phyloP scores from a whole-genome alignment of 2,113 vertebrate species.

The Phaethon lepturus region DNA sequence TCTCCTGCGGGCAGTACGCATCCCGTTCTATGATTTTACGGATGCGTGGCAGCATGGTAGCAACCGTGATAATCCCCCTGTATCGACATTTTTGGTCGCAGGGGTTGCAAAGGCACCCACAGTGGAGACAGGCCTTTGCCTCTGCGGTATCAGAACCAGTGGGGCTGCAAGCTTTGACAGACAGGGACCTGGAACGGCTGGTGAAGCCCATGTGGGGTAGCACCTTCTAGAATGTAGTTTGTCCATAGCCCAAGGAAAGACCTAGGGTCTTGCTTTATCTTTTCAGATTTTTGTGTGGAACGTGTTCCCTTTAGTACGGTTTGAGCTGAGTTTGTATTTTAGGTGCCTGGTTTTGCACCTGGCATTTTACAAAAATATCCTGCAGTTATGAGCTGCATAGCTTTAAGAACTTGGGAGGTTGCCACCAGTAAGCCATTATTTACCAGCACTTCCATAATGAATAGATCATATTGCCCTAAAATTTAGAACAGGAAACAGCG shows the following conservation, averaged over 20 bases:
- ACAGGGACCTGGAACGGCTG: neutral
- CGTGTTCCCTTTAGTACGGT: neutral
- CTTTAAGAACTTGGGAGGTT: neutral
- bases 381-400: neutral
- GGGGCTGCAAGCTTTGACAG: neutral
- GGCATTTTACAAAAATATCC: neutral
- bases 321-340: neutral
- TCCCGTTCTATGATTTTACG: neutral
- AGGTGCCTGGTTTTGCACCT: neutral
- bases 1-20: neutral
- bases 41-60: neutral
- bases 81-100: neutral
- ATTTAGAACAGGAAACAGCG: neutral
- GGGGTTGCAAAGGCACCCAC: neutral
- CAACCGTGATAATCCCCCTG: neutral
- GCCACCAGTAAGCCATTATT: neutral
- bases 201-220: neutral
- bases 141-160: neutral
- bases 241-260: neutral
- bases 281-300: neutral
- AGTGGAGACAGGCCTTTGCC: neutral
- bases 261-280: neutral
- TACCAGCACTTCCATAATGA: neutral
- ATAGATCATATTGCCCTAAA: neutral
- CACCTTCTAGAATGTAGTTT: neutral